Evolutionary conservation across 2,113 vertebrate species (phyloP), one percentile per base, ranked within the genome.

Genomic region (Hiodon alosoides): DNA sequence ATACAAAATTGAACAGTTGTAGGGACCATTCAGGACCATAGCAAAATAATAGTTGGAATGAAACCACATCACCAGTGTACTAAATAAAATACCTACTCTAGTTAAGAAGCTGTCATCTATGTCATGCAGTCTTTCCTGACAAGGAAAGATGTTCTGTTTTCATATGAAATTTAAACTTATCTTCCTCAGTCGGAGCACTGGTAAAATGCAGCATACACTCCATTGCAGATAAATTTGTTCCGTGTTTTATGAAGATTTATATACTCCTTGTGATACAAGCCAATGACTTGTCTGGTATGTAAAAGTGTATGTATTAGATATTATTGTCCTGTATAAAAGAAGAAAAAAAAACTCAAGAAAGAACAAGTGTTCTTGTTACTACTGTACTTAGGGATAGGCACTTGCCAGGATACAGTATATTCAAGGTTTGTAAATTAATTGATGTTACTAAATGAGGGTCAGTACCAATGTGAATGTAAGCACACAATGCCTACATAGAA

Each of bases 111-210:
- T 61, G 68, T 76, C 31, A 64, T 53, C 68, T 76, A 52, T 53
- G 67, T 70, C 11, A 48, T 69, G 48, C 14, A 69, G 67, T 60
- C 17, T 52, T 69, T 60, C 61, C 4, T n/a, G 67, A 62, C 51
- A 51, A 17, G 3, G 16, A 7, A 61, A 68, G 31, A 52, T 48
- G 17, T 64, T 14, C 50, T 66, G 54, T 65, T 61, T 65, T 55
- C 59, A 58, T 46, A 53, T 77, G 31, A 3, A 61, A 66, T 16
- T 52, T 60, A 4, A 57, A 73, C 50, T 55, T 5, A 2, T 72
- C 17, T 87, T 85, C 83, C 87, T 89, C 89, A 88, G 90, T 87
- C 87, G 85, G 89, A 90, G 87, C 87, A 88, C 88, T 91, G 87
- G 80, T 67, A 62, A 67, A 77, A 47, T 59, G 84, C 87, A 83